Conservation (phyloP, 2,888 invertebrate genomes). For the Melanchra persicariae region DNA sequence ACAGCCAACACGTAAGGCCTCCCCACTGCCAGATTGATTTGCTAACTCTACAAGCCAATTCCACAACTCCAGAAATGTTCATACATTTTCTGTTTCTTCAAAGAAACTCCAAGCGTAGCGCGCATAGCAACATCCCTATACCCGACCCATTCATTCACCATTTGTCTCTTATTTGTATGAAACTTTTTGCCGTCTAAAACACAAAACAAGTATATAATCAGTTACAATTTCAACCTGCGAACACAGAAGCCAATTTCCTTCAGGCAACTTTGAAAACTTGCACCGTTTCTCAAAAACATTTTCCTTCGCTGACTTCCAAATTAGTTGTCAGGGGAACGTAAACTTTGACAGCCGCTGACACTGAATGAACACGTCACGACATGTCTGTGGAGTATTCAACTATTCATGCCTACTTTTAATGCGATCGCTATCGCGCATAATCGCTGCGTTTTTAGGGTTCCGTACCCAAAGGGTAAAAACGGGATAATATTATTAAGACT, state of each 20-base stretch:
- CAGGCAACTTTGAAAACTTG: constrained; percentile 43
- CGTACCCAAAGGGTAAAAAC: no score
- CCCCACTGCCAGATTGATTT: background rate
- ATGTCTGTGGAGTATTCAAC: constrained; percentile 39
- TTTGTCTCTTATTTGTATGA: constrained; percentile 32
- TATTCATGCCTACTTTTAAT: constrained; percentile 38
- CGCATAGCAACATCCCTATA: background rate
- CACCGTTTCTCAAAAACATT: constrained; percentile 51
- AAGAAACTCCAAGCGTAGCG: background rate
- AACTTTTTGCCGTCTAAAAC: constrained; percentile 21
- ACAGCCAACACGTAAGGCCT: no score
- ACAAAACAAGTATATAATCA: constrained; percentile 49
- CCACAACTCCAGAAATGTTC: background rate
- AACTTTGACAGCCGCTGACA: constrained; percentile 62
- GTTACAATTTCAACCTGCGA: constrained; percentile 38
- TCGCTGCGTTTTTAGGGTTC: background rate
- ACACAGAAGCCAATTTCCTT: constrained; percentile 54
- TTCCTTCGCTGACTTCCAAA: constrained; percentile 58
- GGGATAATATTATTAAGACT: no score
- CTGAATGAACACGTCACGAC: constrained; percentile 52
- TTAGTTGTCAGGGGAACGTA: constrained; percentile 45
- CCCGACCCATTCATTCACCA: constrained; percentile 14
- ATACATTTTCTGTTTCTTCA: no score
- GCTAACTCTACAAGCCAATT: background rate
- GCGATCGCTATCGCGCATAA: constrained; percentile 38